Evolutionary conservation across 2,888 invertebrate genomes (phyloP), one percentile per base, ranked within the genome.

Genomic region (Ormyrus nitidulus): DNA sequence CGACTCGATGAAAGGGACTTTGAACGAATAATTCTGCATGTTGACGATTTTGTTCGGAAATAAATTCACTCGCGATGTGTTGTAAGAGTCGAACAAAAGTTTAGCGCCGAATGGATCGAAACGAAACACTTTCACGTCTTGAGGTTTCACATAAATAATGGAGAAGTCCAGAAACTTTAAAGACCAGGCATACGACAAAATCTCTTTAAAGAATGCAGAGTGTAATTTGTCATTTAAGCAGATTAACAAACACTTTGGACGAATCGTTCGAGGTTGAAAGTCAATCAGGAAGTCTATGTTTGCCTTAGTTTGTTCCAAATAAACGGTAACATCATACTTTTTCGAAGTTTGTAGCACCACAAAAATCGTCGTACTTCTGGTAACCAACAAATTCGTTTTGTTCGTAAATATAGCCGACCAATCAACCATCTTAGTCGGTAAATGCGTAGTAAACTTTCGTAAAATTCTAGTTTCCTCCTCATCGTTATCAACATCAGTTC

Each of bases 1-100:
- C 0, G 68, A 51, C 2, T 56, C n/a, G 9, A 80, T 77, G n/a
- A 51, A 80, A 10, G 80, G 73, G 2, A 77, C 9, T 9, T 69
- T 68, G 0, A 77, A 19, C 48, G 68, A 51, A 10, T 77, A 64
- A 5, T 13, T 19, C 6, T 64, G 11, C 64, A 66, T 64, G n/a
- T 80, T 62, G 1, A 0, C 44, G 0, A 72, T 5, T 64, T 80
- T 80, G 13, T 80, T 51, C 0, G 77, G 80, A 34, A 80, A 80
- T 0, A 80, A 8, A 9, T 62, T 62, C 0, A 53, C 4, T 13
- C 51, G 1, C 10, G 34, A 10, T 5, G 61, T 49, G 1, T 44
- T 34, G 1, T 34, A 34, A 34, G 34, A 34, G 34, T 34, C 34
- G 34, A 34, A 34, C 34, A 34, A 58, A 6, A 0, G 5, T 59